phyloP scores from a whole-genome alignment of 2,888 invertebrate species.

The Parnassius mnemosyne region DNA sequence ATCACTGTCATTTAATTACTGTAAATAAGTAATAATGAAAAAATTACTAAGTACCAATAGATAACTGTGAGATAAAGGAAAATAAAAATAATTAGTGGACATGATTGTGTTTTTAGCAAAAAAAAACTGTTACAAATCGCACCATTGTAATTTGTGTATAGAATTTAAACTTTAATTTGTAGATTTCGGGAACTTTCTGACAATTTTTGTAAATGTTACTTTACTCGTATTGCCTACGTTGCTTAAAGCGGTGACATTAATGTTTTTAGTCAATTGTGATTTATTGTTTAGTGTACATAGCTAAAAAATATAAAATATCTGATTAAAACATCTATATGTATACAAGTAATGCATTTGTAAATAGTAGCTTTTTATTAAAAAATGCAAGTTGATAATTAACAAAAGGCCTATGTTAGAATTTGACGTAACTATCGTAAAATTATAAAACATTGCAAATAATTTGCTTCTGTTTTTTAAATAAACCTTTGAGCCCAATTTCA shows the following conservation, averaged over 20 bases:
- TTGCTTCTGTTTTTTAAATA: slow-evolving; percentile 15
- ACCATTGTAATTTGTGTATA: too few species aligned
- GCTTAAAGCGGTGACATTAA: neutral
- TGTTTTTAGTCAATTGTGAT: neutral
- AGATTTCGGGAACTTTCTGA: neutral
- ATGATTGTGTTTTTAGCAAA: too few species aligned
- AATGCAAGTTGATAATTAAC: slow-evolving; percentile 19
- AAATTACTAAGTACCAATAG: too few species aligned
- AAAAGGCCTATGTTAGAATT: slow-evolving; percentile 15
- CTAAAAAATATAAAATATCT: too few species aligned
- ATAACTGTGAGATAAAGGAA: too few species aligned
- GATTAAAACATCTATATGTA: neutral
- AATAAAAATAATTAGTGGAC: too few species aligned
- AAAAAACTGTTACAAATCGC: too few species aligned
- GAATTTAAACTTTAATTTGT: too few species aligned
- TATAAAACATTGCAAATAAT: neutral
- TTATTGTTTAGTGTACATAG: neutral
- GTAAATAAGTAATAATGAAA: too few species aligned
- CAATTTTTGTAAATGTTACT: neutral
- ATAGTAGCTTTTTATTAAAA: neutral
- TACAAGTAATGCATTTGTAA: neutral
- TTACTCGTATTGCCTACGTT: neutral
- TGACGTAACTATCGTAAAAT: neutral
- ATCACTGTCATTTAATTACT: too few species aligned
- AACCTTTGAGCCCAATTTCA: slow-evolving; percentile 25